These are phyloP conservation scores for Oryzias curvinotus DNA, from an alignment of 2,113 vertebrate species.

Conservation along the genomic window DNA sequence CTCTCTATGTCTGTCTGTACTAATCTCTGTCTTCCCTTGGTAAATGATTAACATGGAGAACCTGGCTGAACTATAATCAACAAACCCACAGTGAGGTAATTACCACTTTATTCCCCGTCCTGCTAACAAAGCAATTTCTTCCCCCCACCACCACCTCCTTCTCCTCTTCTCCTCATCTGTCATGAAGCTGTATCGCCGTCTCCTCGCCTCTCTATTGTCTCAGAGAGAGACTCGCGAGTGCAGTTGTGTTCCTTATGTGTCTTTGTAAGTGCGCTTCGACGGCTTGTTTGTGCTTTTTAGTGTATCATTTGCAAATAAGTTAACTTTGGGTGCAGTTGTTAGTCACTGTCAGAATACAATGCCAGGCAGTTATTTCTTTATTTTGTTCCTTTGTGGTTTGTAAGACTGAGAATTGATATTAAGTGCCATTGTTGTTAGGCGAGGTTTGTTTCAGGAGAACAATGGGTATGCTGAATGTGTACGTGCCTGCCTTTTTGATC, in stretches of 20 bases:
- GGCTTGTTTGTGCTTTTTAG: constrained; percentile 49
- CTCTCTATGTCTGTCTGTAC: constrained; percentile 49
- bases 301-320: constrained; percentile 50
- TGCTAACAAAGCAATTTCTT: constrained; percentile 60
- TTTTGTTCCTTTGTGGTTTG: constrained; percentile 30
- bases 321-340: constrained; percentile 44
- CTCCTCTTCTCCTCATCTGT: constrained; percentile 37
- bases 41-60: constrained; percentile 77
- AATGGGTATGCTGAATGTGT: constrained; percentile 37
- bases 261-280: constrained; percentile 48
- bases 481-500: constrained; percentile 27
- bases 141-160: neutral
- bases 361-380: constrained; percentile 39
- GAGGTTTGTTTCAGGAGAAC: constrained; percentile 52
- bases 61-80: constrained; percentile 77
- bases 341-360: constrained; percentile 57
- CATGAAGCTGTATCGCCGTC: constrained; percentile 42
- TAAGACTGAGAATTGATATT: constrained; percentile 47
- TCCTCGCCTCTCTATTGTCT: constrained; percentile 43
- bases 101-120: constrained; percentile 69
- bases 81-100: constrained; percentile 77
- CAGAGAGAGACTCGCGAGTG: constrained; percentile 19
- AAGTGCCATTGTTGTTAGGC: constrained; percentile 32
- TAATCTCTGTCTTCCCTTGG: constrained; percentile 68
- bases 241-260: constrained; percentile 48